Evolutionary conservation across 2,888 invertebrate genomes (phyloP).

Genomic region (Galerucella pusilla): DNA sequence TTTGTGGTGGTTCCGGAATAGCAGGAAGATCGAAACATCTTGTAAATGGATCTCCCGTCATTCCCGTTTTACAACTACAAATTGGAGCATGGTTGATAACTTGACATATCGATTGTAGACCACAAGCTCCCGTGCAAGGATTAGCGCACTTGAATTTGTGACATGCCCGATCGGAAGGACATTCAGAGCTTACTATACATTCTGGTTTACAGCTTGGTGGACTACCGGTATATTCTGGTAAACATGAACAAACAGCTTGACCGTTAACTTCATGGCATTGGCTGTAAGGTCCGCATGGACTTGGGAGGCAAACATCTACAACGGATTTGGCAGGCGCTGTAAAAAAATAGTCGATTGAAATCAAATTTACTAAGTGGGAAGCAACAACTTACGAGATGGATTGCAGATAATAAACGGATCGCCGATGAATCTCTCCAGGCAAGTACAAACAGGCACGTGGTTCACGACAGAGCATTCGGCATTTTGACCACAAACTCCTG

Average conservation of each 20-base stretch:
- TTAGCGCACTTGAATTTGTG: slow-evolving; percentile 80
- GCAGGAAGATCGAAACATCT: slow-evolving; percentile 68
- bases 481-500: slow-evolving; percentile 84
- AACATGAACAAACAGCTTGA: slow-evolving; percentile 80
- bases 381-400: slow-evolving; percentile 47
- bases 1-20: slow-evolving; percentile 60
- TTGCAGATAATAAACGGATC: slow-evolving; percentile 75
- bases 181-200: slow-evolving; percentile 81
- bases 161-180: slow-evolving; percentile 77
- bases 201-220: slow-evolving; percentile 83
- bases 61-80: slow-evolving; percentile 76
- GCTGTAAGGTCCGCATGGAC: slow-evolving; percentile 83
- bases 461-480: slow-evolving; percentile 87
- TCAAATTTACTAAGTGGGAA: background rate
- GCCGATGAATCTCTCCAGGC: slow-evolving; percentile 77
- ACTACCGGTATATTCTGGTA: slow-evolving; percentile 75
- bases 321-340: slow-evolving; percentile 55
- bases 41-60: slow-evolving; percentile 79
- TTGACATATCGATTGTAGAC: slow-evolving; percentile 76
- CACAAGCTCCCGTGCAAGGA: slow-evolving; percentile 81
- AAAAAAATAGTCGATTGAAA: background rate
- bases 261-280: slow-evolving; percentile 75
- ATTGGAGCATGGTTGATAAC: slow-evolving; percentile 83
- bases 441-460: slow-evolving; percentile 88
- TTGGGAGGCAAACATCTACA: slow-evolving; percentile 72